Evolutionary conservation across 2,113 vertebrate species (phyloP).

Genomic region (Pavo muticus): DNA sequence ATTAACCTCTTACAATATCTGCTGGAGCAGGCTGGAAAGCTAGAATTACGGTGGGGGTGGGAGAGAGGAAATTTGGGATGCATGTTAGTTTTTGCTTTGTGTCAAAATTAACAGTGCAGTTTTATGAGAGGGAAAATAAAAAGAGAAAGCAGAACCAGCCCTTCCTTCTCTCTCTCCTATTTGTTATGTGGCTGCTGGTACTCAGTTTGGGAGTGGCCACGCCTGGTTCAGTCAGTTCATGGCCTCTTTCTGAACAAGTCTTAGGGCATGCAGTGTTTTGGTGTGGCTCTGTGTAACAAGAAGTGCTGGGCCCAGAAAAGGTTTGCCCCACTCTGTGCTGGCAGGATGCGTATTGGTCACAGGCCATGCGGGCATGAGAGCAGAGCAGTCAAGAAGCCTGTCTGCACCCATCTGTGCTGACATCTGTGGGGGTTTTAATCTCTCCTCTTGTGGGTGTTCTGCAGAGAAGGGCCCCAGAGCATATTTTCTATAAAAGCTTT

Average conservation of each 20-base stretch:
- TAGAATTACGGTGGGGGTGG: not conserved
- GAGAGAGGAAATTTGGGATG: not conserved
- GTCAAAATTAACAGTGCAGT: not conserved
- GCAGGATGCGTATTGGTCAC: rapidly evolving
- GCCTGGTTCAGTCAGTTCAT: not conserved
- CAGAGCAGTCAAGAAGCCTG: not conserved
- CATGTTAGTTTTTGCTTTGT: not conserved
- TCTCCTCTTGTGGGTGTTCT: not conserved
- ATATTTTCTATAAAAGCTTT: not conserved
- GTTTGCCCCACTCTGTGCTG: not conserved
- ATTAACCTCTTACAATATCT: not conserved
- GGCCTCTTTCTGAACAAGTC: not conserved
- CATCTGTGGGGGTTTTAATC: not conserved
- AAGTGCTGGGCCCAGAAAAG: not conserved
- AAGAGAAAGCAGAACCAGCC: not conserved
- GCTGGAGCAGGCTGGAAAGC: not conserved
- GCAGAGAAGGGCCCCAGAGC: not conserved
- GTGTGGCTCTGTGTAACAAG: not conserved
- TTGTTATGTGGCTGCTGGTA: not conserved
- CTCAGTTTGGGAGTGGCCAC: not conserved
- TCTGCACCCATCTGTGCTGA: not conserved
- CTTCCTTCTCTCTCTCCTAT: not conserved
- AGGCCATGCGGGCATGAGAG: not conserved
- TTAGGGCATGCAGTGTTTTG: not conserved
- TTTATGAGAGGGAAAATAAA: not conserved